Evolutionary conservation across 2,797 vertebrate species (phyloP).

Genomic region (Rhinella marina): DNA sequence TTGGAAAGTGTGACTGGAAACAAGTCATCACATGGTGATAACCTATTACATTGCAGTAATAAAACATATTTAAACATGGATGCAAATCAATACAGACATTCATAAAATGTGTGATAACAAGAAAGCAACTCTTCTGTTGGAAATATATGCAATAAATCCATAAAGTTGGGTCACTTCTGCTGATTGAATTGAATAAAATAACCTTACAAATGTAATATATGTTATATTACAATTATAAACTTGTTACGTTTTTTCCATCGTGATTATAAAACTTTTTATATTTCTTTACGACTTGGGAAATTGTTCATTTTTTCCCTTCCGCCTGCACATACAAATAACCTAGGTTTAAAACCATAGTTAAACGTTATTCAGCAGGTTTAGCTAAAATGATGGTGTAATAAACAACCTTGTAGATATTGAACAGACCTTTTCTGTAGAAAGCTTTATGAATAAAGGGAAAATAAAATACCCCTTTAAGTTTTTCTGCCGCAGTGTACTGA

Average conservation of each 20-base stretch:
- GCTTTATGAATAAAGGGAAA: background rate
- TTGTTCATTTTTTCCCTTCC: slow-evolving; percentile 38
- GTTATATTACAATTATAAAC: slow-evolving; percentile 35
- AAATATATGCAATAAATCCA: slow-evolving; percentile 25
- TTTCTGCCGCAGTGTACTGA: background rate
- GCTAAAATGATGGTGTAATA: slow-evolving; percentile 28
- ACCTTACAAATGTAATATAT: slow-evolving; percentile 40
- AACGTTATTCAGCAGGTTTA: slow-evolving; percentile 23
- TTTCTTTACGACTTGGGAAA: slow-evolving; percentile 50
- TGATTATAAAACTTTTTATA: slow-evolving; percentile 49
- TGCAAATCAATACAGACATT: slow-evolving; percentile 39
- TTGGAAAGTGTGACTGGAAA: slow-evolving; percentile 21
- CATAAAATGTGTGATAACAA: slow-evolving; percentile 11
- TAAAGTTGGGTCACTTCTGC: slow-evolving; percentile 27
- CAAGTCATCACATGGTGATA: slow-evolving; percentile 30
- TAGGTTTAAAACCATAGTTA: slow-evolving; percentile 8
- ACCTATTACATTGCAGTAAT: slow-evolving; percentile 39
- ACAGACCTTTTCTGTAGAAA: slow-evolving; percentile 14
- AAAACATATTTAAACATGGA: slow-evolving; percentile 29
- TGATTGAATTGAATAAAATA: slow-evolving; percentile 15
- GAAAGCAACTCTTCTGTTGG: background rate
- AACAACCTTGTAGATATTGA: slow-evolving; percentile 24
- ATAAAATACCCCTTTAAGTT: too few species aligned
- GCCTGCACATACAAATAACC: slow-evolving; percentile 2
- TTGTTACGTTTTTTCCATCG: slow-evolving; percentile 47